Evolutionary conservation across 1,140 invertebrate species (phyloP).

Genomic region (Wiebesia pumilae): DNA sequence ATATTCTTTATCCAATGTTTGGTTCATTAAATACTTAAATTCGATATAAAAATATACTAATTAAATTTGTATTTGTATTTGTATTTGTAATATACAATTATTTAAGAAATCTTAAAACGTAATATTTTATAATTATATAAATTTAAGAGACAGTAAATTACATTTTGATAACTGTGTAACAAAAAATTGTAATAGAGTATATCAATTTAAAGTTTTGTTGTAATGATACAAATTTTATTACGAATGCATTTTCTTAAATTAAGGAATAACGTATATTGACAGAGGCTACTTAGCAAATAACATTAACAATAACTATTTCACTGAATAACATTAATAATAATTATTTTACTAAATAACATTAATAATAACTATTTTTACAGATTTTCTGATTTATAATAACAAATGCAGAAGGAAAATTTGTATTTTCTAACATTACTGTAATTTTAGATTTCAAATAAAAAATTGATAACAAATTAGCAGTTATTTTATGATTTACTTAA

Average conservation of each 20-base stretch:
- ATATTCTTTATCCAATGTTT: neutral
- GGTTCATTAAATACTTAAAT: neutral
- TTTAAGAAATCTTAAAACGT: too few species aligned
- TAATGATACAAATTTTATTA: neutral
- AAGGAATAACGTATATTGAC: neutral
- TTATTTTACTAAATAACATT: constrained; percentile 2
- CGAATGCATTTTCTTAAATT: neutral
- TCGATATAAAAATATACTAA: neutral
- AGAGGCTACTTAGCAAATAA: neutral
- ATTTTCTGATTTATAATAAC: neutral
- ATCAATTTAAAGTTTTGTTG: neutral
- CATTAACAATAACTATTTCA: constrained; percentile 2
- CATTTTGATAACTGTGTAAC: too few species aligned
- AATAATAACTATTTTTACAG: constrained; percentile 11
- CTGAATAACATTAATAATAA: constrained; percentile 1
- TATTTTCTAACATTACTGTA: neutral
- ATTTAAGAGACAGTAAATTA: neutral
- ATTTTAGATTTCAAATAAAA: neutral
- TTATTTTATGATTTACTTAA: too few species aligned
- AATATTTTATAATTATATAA: neutral
- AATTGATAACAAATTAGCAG: neutral
- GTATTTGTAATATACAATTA: too few species aligned
- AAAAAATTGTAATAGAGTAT: too few species aligned
- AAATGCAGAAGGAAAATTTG: neutral
- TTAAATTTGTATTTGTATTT: too few species aligned